Percentiles rank a stretch among this genome's conserved stretches.
Evolutionary conservation across 2,888 invertebrate genomes (phyloP).

Genomic region (Apodemia duryi): DNA sequence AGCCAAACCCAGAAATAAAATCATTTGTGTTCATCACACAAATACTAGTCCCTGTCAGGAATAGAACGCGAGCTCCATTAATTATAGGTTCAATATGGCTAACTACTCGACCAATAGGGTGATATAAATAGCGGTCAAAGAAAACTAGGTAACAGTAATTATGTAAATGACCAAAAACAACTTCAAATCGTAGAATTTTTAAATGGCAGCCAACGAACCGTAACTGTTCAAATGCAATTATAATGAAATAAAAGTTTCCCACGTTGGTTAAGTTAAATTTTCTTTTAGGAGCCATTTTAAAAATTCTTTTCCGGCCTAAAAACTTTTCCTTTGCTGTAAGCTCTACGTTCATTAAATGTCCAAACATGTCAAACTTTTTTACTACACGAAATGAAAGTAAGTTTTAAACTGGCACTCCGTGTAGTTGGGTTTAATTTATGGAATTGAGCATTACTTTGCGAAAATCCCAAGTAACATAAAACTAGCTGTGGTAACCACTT

Average conservation of each 20-base stretch:
- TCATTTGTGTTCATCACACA: no score
- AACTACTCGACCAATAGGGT: background rate
- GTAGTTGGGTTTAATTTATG: conserved; percentile 15
- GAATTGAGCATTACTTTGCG: conserved; percentile 8
- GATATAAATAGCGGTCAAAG: background rate
- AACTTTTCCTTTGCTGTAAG: conserved; percentile 14
- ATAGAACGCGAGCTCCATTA: background rate
- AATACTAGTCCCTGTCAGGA: no score
- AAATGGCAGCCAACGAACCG: background rate
- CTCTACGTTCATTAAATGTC: conserved; percentile 16
- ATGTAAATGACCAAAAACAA: background rate
- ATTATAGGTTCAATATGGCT: background rate
- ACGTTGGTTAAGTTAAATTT: conserved; percentile 4
- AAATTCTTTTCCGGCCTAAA: conserved; percentile 13
- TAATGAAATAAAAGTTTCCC: conserved; percentile 6
- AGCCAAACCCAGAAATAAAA: background rate
- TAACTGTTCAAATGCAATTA: conserved; percentile 4
- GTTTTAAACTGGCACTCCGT: conserved; percentile 14
- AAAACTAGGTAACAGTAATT: background rate
- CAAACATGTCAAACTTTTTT: conserved; percentile 16
- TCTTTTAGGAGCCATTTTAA: conserved; percentile 13
- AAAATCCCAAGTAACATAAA: background rate
- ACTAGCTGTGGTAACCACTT: background rate
- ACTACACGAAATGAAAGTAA: conserved; percentile 10
- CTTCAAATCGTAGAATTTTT: background rate